A percentile compares a stretch with the other conserved stretches of the same genome.
Evolutionary conservation across 2,888 invertebrate species (phyloP).

Genomic region (Leptura quadrifasciata): DNA sequence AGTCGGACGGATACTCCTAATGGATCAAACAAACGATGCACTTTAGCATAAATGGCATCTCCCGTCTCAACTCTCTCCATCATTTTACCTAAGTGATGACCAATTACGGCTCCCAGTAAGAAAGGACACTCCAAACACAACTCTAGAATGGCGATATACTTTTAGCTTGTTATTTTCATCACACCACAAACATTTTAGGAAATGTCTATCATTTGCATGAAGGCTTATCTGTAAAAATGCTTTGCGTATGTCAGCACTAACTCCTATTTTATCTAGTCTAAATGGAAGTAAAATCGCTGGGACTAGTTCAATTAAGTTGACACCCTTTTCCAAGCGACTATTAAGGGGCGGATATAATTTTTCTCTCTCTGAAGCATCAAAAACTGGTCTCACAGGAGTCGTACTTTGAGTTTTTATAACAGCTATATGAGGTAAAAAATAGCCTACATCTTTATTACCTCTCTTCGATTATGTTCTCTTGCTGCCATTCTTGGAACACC

Average conservation of each 20-base stretch:
- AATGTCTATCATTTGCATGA: too few species aligned
- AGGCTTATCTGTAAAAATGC: constrained; percentile 50
- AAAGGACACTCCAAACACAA: constrained; percentile 45
- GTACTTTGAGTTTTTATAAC: neutral
- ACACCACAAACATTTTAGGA: constrained; percentile 38
- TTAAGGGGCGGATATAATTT: neutral
- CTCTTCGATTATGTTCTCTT: too few species aligned
- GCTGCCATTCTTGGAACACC: neutral
- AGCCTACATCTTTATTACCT: too few species aligned
- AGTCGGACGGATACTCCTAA: neutral
- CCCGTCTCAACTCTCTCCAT: neutral
- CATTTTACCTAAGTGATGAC: constrained; percentile 26
- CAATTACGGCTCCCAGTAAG: constrained; percentile 43
- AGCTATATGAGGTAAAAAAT: too few species aligned
- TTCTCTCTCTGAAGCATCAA: neutral
- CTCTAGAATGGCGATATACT: constrained; percentile 39
- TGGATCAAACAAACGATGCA: constrained; percentile 19
- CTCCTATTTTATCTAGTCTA: constrained; percentile 42
- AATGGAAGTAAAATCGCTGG: constrained; percentile 45
- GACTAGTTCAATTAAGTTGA: constrained; percentile 49
- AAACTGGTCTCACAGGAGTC: neutral
- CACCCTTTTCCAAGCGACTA: constrained; percentile 44
- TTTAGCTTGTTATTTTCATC: constrained; percentile 19
- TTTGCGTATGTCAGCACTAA: constrained; percentile 47
- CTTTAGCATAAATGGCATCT: neutral